Evolutionary conservation across 2,113 vertebrate genomes (phyloP), one percentile per base, ranked within the genome.

Genomic region (Anarhynchus alexandrinus): DNA sequence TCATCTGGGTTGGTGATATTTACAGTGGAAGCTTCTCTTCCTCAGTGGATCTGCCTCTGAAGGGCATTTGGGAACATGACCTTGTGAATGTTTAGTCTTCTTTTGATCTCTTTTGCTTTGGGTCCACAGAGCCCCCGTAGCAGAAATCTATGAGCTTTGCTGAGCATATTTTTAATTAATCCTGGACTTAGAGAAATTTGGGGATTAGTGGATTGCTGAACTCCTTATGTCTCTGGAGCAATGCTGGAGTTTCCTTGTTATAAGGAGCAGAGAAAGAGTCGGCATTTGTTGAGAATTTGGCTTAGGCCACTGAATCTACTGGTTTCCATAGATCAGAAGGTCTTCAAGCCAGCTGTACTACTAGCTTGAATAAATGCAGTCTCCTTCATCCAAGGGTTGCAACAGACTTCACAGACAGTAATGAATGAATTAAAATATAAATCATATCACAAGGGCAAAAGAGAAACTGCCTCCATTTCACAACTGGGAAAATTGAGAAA

Each of bases 91-190:
- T 87, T 93, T 58, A 54, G 42, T 89, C 38, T 61, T 79, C 76
- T 91, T 96, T 43, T 91, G 84, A 93, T 95, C 84, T 96, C 73
- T 61, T 47, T 49, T 88, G 47, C 83, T 85, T 84, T n/a, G 49
- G 49, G 21, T 43, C 47, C 81, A 38, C 78, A 89, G 62, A 96
- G 95, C 4, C 77, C 49, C 61, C 34, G 49, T 52, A 76, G 86
- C 58, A 94, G 89, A 85, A 80, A 77, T 70, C 72, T 79, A 2
- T 42, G 78, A 95, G 91, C 85, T 97, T 90, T 89, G 38, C 74
- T 77, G 73, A 90, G 61, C 38, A 52, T 82, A 77, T 80, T 70
- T 92, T 91, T 91, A 95, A 96, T 97, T 94, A 95, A 95, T 93
- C 74, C 67, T 22, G n/a, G 58, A 93, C 51, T 95, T 87, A 85